A percentile compares a stretch with the other conserved stretches of the same genome.
Conservation (phyloP, 2,797 vertebrate species). For the Rhinella marina region DNA sequence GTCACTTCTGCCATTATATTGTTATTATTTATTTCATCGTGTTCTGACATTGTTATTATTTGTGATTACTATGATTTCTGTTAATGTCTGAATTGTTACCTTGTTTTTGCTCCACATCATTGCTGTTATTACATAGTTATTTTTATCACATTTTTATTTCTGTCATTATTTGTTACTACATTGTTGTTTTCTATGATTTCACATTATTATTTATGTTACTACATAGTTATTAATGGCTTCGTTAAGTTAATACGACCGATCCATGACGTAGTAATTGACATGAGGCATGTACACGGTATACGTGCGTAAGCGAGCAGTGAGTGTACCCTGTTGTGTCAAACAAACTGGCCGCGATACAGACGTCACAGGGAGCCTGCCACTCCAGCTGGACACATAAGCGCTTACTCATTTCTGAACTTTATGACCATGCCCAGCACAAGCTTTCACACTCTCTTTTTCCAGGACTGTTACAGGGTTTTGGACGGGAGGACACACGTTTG, state of each 20-base stretch:
- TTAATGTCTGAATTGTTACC: too few species aligned
- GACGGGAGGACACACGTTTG: slow-evolving; percentile 16
- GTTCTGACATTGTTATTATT: too few species aligned
- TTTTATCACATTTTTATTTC: too few species aligned
- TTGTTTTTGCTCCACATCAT: too few species aligned
- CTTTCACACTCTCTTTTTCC: slow-evolving; percentile 55
- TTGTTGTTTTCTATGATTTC: too few species aligned
- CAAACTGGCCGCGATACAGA: not conserved
- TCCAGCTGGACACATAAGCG: slow-evolving; percentile 29
- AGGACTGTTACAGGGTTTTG: slow-evolving; percentile 40
- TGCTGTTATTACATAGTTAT: too few species aligned
- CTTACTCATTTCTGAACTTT: slow-evolving; percentile 59
- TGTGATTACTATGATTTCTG: too few species aligned
- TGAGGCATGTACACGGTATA: not conserved
- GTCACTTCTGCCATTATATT: too few species aligned
- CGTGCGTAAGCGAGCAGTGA: not conserved
- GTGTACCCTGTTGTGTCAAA: slow-evolving; percentile 3
- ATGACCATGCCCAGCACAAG: slow-evolving; percentile 27
- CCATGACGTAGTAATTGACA: not conserved
- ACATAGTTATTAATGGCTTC: not conserved
- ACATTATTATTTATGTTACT: not conserved
- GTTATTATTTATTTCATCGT: too few species aligned
- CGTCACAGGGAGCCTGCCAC: not conserved
- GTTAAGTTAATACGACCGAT: not conserved
- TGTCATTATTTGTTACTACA: too few species aligned